Conservation (phyloP, 2,888 invertebrate genomes). For the Diarsia mendica region DNA sequence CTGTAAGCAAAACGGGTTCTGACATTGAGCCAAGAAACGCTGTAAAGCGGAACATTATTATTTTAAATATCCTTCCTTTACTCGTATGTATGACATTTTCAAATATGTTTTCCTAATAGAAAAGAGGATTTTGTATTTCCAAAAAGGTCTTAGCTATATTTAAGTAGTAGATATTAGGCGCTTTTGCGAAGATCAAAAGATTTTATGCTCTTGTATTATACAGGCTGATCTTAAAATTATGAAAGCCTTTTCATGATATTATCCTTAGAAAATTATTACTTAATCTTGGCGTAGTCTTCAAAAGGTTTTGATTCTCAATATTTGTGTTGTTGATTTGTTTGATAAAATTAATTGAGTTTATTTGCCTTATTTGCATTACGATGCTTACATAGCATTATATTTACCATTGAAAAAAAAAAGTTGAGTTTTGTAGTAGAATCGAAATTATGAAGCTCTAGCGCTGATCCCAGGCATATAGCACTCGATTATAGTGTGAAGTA, state of each 20-base stretch:
- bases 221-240: background rate
- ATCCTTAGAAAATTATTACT: background rate
- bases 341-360: no score
- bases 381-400: no score
- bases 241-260: background rate
- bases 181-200: conserved; percentile 2
- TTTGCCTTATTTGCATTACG: no score
- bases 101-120: background rate
- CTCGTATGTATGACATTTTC: background rate
- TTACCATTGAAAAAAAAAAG: no score
- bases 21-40: conserved; percentile 34
- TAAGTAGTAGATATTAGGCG: background rate
- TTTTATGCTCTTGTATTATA: conserved; percentile 7
- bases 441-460: background rate
- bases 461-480: background rate
- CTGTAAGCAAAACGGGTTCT: conserved; percentile 21
- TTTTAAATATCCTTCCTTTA: conserved; percentile 1
- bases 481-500: background rate
- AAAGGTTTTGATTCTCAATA: background rate
- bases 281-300: background rate
- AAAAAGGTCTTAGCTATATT: conserved; percentile 9
- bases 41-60: conserved; percentile 5
- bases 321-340: background rate
- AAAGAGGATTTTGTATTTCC: background rate
- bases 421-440: background rate